A percentile compares a stretch with the other conserved stretches of the same genome.
Conservation (phyloP, 2,113 vertebrate species). For the Macrotus californicus region DNA sequence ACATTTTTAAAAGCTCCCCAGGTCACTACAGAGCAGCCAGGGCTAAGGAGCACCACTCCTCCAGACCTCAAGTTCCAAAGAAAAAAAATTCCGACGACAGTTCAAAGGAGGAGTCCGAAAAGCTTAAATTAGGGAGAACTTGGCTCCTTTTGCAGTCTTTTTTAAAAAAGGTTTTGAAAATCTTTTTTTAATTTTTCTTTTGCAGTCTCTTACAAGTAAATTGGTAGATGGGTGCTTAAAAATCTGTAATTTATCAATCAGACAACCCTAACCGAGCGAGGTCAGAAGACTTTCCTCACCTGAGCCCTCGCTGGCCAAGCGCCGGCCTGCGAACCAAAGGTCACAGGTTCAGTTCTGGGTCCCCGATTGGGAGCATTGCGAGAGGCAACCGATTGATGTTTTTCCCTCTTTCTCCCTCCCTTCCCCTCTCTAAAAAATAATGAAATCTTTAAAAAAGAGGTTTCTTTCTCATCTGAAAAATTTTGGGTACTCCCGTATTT, state of each 20-base stretch:
- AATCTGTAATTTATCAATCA: background rate
- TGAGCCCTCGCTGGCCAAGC: background rate
- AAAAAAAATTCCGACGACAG: background rate
- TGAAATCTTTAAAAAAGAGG: no score
- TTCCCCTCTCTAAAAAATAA: no score
- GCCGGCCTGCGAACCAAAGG: no score
- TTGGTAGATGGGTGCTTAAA: background rate
- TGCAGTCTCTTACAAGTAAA: background rate
- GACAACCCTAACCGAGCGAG: background rate
- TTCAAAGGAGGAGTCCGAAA: background rate
- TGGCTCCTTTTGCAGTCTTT: background rate
- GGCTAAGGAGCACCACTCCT: background rate
- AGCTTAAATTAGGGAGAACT: background rate
- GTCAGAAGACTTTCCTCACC: background rate
- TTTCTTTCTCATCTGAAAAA: background rate
- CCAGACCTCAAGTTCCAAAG: background rate
- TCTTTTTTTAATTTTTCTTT: background rate
- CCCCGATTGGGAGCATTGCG: no score
- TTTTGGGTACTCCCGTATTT: background rate
- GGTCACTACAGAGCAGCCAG: background rate
- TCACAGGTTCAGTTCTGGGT: no score
- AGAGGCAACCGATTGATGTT: no score
- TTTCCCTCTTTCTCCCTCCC: no score
- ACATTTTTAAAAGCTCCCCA: background rate
- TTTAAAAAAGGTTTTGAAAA: no score